Base-by-base conservation (phyloP, 1,140 invertebrate species). In the Goniozus legneri region DNA sequence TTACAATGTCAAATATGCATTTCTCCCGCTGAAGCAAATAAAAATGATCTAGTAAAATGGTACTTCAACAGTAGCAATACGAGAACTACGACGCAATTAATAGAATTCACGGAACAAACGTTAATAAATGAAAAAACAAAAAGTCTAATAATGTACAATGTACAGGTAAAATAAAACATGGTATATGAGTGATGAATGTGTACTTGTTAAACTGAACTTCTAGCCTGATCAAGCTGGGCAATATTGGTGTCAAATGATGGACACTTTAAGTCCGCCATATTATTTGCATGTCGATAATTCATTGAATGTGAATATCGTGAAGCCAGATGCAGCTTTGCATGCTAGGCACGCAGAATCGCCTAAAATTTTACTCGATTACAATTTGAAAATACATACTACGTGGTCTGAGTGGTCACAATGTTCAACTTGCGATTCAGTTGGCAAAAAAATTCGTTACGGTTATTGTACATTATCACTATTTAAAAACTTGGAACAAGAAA, bases 361-460 rank as follows among this genome's bases (percentile, higher is more conserved):
- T 3, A 49, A 58, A 50, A 21, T 61, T 8, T 41, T 78, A 30
- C 3, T 42, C 3, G 47, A 67, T 22, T 67, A 67, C 27, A 64
- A 72, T 53, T 47, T 79, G 42, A 62, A 67, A 48, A 32, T 78
- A 38, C 67, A 71, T 43, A 75, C 76, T 6, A 60, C 65, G 34
- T 86, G 84, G 82, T 72, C 72, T 2, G 45, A 66, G 12, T 85
- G 84, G 84, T 79, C 79, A 10, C 49, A 70, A n/a, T 87, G 85
- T 60, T 84, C 80, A 39, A 64, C 56, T n/a, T 87, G 85, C 57
- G 72, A 72, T 12, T 54, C 58, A 32, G 70, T 80, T 36, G 82
- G 82, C 0, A 76, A 73, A 55, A 69, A 65, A 59, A 59, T 76
- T 22, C 69, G 78, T 42, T 75, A 77, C 38, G 83, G 82, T 7